phyloP scores from a whole-genome alignment of 2,113 vertebrate genomes.

The Phoxinus phoxinus region DNA sequence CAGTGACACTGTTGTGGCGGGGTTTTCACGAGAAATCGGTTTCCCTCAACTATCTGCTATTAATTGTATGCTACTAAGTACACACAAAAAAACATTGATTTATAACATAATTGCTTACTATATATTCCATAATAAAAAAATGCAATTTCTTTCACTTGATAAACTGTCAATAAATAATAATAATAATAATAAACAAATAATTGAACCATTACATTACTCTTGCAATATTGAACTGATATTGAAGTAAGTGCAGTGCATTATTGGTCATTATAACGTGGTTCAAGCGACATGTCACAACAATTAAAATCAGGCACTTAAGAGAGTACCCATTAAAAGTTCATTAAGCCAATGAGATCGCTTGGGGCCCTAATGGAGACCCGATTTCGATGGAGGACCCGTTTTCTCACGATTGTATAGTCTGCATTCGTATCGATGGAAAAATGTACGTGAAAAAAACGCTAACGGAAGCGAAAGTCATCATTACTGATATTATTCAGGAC shows the following conservation, averaged over 20 bases:
- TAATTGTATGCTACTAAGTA: too few species aligned
- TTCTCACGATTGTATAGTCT: background rate
- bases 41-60: too few species aligned
- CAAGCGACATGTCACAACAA: background rate
- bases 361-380: background rate
- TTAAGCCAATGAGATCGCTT: background rate
- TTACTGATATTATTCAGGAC: conserved; percentile 9
- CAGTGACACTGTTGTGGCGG: too few species aligned
- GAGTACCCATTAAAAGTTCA: background rate
- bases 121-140: too few species aligned
- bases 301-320: background rate
- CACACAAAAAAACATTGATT: too few species aligned
- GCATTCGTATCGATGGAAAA: background rate
- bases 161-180: too few species aligned
- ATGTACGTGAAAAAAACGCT: background rate
- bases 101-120: too few species aligned
- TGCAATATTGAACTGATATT: too few species aligned
- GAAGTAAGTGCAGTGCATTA: background rate
- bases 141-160: too few species aligned
- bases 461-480: background rate
- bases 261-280: background rate
- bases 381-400: background rate
- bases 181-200: too few species aligned
- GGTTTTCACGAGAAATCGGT: too few species aligned
- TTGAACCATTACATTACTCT: too few species aligned